phyloP scores from a whole-genome alignment of 1,140 invertebrate genomes.

The Drosophila repletoides region DNA sequence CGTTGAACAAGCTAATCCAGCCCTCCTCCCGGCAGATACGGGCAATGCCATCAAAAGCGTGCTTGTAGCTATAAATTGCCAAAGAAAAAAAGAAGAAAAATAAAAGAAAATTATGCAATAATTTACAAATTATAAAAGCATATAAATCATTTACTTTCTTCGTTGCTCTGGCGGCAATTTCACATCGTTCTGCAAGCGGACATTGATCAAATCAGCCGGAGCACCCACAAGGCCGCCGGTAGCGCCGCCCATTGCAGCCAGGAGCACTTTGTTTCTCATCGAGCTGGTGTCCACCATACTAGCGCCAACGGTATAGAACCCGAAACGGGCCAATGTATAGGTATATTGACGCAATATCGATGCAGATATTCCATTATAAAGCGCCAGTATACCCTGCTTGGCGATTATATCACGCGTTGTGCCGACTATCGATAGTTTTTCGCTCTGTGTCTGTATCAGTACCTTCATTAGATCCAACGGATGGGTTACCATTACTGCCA shows the following conservation, averaged over 20 bases:
- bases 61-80: constrained; percentile 96
- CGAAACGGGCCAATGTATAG: constrained; percentile 56
- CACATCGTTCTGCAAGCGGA: constrained; percentile 60
- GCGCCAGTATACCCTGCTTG: constrained; percentile 84
- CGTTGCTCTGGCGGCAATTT: constrained; percentile 39
- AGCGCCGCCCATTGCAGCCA: constrained; percentile 32
- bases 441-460: constrained; percentile 97
- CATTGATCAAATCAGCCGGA: constrained; percentile 59
- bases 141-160: constrained; percentile 87
- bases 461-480: constrained; percentile 98
- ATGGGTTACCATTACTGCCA: constrained; percentile 97
- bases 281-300: constrained; percentile 37
- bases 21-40: constrained; percentile 94
- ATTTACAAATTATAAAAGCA: not conserved
- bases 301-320: constrained; percentile 46
- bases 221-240: constrained; percentile 49
- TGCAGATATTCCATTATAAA: constrained; percentile 65
- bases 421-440: constrained; percentile 83
- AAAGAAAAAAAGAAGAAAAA: constrained; percentile 97
- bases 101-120: constrained; percentile 90
- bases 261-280: constrained; percentile 31
- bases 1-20: constrained; percentile 89
- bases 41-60: constrained; percentile 95
- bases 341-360: constrained; percentile 59
- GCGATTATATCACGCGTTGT: constrained; percentile 26